Percentiles rank a stretch among this genome's conserved stretches.
Conservation (phyloP, 2,888 invertebrate species). For the Corythucha ciliata region DNA sequence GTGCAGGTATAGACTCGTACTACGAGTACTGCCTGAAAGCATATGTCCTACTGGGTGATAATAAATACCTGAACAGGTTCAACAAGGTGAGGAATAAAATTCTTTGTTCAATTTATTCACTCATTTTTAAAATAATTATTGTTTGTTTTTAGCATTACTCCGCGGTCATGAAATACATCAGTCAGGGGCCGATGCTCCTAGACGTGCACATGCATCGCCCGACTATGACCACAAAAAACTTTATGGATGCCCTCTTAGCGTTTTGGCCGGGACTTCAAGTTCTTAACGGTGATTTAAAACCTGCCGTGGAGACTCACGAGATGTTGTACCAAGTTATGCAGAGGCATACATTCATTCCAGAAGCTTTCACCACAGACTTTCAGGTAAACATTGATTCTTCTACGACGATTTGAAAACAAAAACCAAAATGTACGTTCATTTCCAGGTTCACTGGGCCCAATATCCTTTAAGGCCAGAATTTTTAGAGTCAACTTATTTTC, state of each 20-base stretch:
- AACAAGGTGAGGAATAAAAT: slow-evolving; percentile 47
- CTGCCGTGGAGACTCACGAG: slow-evolving; percentile 98
- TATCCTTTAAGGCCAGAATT: slow-evolving; percentile 96
- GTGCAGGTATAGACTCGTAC: slow-evolving; percentile 98
- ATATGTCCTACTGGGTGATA: slow-evolving; percentile 89
- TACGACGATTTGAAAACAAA: background rate
- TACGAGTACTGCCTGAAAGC: slow-evolving; percentile 98
- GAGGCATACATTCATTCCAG: slow-evolving; percentile 94
- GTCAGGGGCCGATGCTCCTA: slow-evolving; percentile 85
- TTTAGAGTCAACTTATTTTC: slow-evolving; percentile 93
- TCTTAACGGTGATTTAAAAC: slow-evolving; percentile 80
- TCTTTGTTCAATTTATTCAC: background rate
- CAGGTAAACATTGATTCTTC: slow-evolving; percentile 48
- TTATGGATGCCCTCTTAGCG: slow-evolving; percentile 93
- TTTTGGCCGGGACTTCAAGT: slow-evolving; percentile 98
- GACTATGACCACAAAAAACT: slow-evolving; percentile 85
- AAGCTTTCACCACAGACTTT: slow-evolving; percentile 97
- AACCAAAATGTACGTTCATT: background rate
- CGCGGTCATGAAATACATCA: slow-evolving; percentile 94
- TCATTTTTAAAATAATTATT: background rate
- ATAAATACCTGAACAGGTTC: slow-evolving; percentile 85
- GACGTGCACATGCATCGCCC: slow-evolving; percentile 97
- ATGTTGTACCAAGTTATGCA: slow-evolving; percentile 98
- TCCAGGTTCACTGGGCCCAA: slow-evolving; percentile 92
- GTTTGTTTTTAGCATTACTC: slow-evolving; percentile 65